These are phyloP conservation scores for Micromussa lordhowensis DNA, from an alignment of 92 coral and sea anemone genomes.

Conservation along the genomic window DNA sequence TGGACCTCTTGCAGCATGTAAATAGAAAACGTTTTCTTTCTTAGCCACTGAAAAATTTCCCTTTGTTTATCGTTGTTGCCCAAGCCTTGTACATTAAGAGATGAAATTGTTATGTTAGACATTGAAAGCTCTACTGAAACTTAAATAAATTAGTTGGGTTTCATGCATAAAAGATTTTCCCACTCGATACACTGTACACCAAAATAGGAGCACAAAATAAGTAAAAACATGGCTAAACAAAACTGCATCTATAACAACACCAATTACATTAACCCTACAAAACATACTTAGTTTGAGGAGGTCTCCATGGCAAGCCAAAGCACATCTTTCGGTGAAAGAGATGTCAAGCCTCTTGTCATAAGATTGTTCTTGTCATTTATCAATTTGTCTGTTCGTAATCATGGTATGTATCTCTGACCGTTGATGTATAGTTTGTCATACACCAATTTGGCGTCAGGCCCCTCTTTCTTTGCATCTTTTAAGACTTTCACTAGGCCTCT, in stretches of 20 bases:
- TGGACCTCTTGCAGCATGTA: constrained; percentile 26
- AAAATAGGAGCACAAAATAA: neutral
- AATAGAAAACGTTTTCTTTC: neutral
- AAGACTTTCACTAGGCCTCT: too few species aligned
- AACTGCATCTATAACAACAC: neutral
- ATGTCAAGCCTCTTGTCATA: too few species aligned
- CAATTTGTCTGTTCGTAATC: too few species aligned
- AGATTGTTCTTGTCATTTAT: too few species aligned
- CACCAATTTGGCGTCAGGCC: too few species aligned
- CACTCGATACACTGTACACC: neutral
- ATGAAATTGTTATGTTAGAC: constrained; percentile 6
- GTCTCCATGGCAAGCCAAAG: too few species aligned
- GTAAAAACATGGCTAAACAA: constrained; percentile 1
- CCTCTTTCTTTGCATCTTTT: too few species aligned
- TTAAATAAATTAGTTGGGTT: neutral
- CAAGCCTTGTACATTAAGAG: constrained; percentile 18
- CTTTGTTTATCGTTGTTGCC: neutral
- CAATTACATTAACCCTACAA: too few species aligned
- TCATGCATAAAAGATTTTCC: neutral
- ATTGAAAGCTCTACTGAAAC: neutral
- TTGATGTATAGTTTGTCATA: too few species aligned
- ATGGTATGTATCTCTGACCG: too few species aligned
- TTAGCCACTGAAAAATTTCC: constrained; percentile 21
- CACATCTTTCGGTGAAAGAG: too few species aligned
- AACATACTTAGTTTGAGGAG: too few species aligned